Conservation (phyloP, 2,113 vertebrate genomes). For the Eubucco bourcierii region DNA sequence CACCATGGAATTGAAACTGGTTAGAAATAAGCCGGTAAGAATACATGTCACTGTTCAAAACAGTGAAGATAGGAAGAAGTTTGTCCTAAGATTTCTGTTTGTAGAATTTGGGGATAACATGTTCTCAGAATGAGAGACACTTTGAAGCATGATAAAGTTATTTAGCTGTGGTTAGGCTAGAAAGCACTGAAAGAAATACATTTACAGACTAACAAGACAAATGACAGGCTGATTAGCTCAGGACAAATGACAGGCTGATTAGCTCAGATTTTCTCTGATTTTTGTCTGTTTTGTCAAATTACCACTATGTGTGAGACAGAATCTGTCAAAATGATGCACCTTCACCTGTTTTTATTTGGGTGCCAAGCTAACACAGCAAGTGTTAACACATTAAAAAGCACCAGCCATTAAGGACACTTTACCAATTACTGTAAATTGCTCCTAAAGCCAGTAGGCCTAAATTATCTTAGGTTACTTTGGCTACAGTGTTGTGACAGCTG, state of each 20-base stretch:
- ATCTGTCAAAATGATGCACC: neutral
- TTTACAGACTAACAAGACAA: neutral
- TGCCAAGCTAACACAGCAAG: neutral
- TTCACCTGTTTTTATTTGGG: neutral
- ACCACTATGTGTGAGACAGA: neutral
- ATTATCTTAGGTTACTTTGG: conserved; percentile 30
- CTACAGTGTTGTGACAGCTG: neutral
- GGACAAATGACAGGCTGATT: neutral
- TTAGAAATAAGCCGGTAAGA: neutral
- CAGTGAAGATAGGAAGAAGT: neutral
- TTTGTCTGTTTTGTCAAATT: neutral
- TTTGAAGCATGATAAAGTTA: neutral
- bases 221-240: neutral
- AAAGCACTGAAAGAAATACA: neutral
- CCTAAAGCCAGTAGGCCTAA: neutral
- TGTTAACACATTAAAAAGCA: neutral
- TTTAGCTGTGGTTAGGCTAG: neutral
- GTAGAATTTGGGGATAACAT: neutral
- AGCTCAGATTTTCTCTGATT: neutral
- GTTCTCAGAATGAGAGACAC: neutral
- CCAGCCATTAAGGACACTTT: neutral
- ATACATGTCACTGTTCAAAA: neutral
- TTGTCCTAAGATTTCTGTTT: neutral
- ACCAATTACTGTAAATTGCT: neutral
- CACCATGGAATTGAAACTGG: neutral